These are phyloP conservation scores for Eupithecia dodoneata DNA, from an alignment of 2,888 invertebrate species.

Conservation along the genomic window DNA sequence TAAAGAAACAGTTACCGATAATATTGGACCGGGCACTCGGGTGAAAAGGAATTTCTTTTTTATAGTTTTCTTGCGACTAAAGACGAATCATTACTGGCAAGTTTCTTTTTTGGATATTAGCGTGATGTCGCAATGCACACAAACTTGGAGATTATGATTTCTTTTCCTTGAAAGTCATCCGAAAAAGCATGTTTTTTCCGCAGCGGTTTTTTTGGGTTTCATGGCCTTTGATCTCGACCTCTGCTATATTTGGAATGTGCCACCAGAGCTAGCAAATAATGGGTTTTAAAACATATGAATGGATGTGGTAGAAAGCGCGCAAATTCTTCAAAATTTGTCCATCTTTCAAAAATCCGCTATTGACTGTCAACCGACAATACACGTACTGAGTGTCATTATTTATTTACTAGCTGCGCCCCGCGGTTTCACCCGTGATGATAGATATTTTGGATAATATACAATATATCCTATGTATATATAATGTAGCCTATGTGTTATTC, in stretches of 20 bases:
- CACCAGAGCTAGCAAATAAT: background rate
- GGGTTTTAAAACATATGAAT: background rate
- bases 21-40: constrained; percentile 51
- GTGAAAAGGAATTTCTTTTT: constrained; percentile 62
- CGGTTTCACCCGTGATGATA: too few relatives aligned
- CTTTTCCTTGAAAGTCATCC: background rate
- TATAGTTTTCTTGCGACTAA: constrained; percentile 46
- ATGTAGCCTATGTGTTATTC: too few relatives aligned
- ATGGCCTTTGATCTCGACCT: background rate
- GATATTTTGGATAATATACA: too few relatives aligned
- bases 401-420: too few relatives aligned
- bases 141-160: background rate
- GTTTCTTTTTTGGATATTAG: constrained; percentile 24
- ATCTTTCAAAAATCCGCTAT: too few relatives aligned
- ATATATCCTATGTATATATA: too few relatives aligned
- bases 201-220: background rate
- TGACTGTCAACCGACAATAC: too few relatives aligned
- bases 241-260: background rate
- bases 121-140: background rate
- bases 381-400: too few relatives aligned
- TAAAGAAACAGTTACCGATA: constrained; percentile 60
- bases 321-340: too few relatives aligned
- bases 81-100: constrained; percentile 15
- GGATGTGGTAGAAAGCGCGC: background rate
- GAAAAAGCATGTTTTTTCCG: background rate